These are phyloP conservation scores for Nettapus auritus DNA, from an alignment of 2,113 vertebrate genomes.

Conservation along the genomic window DNA sequence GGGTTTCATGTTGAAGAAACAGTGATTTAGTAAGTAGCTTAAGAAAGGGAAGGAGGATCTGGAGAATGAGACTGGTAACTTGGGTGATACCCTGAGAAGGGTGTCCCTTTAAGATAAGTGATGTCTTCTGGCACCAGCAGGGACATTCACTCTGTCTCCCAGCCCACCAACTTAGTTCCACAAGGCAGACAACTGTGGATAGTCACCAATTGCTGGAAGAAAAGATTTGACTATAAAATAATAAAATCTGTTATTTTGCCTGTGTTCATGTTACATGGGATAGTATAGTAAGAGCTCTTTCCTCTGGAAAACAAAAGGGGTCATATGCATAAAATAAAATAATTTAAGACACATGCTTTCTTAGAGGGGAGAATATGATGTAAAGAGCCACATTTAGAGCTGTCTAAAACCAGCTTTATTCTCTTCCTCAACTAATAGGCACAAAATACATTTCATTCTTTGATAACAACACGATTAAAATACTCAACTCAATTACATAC, in stretches of 20 bases:
- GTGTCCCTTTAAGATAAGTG: background rate
- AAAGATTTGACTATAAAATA: background rate
- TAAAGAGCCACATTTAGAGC: background rate
- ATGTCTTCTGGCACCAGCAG: background rate
- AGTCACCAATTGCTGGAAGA: background rate
- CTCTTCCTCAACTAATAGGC: background rate
- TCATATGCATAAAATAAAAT: background rate
- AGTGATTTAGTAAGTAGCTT: background rate
- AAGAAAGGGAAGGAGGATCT: background rate
- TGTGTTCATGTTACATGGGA: background rate
- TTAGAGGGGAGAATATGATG: background rate
- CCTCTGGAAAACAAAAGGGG: background rate
- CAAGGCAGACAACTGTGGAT: background rate
- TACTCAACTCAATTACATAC: background rate
- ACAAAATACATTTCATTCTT: background rate
- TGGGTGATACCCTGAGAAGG: background rate
- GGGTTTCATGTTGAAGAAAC: background rate
- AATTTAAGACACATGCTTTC: background rate
- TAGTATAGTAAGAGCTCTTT: background rate
- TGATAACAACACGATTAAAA: background rate
- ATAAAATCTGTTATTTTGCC: background rate
- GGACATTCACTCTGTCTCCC: background rate
- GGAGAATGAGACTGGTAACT: background rate
- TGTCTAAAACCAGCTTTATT: background rate
- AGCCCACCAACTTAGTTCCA: background rate